phyloP scores from a whole-genome alignment of 2,888 invertebrate species.

The Limnephilus rhombicus region DNA sequence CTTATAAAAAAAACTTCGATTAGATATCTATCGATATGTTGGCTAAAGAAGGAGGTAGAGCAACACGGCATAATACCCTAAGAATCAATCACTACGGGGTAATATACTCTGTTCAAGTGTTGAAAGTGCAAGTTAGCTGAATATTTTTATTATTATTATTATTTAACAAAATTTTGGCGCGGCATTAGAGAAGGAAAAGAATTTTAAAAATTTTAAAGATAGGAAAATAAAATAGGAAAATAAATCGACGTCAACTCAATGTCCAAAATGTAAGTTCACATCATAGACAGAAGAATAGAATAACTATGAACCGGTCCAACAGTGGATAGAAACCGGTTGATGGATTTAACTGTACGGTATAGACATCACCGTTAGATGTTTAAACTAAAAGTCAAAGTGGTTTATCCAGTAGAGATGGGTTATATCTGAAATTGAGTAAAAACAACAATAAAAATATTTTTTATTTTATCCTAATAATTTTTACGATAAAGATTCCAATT shows the following conservation, averaged over 20 bases:
- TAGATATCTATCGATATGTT: too few species aligned
- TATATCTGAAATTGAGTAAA: neutral
- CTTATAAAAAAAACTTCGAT: too few species aligned
- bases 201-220: neutral
- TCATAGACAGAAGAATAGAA: neutral
- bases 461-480: neutral
- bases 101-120: too few species aligned
- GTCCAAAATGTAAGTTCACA: neutral
- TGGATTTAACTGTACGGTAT: neutral
- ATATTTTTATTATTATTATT: too few species aligned
- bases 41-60: too few species aligned
- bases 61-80: too few species aligned
- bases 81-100: too few species aligned
- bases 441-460: neutral
- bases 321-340: neutral
- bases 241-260: neutral
- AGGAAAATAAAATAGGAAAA: too few species aligned
- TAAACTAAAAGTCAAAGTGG: neutral
- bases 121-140: too few species aligned
- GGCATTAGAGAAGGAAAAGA: neutral
- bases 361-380: neutral
- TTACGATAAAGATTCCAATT: neutral
- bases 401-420: neutral
- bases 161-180: too few species aligned
- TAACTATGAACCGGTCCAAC: neutral